These are phyloP conservation scores for Embidobia sp. DNA, from an alignment of 2,888 invertebrate genomes.

Conservation along the genomic window DNA sequence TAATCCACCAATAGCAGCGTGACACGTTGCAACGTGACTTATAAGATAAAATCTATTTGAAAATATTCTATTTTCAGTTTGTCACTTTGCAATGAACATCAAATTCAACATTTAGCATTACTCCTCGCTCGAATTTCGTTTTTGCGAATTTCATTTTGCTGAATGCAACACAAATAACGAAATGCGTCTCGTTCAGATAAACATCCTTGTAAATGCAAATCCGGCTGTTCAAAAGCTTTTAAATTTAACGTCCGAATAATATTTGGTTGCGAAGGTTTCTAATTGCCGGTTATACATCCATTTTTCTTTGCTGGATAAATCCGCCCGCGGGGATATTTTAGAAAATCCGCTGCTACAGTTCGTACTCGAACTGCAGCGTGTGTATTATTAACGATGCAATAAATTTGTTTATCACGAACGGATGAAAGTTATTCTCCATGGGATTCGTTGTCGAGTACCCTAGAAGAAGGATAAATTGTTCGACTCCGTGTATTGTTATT, in stretches of 20 bases:
- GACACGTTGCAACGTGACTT: no score
- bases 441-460: no score
- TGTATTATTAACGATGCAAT: constrained; percentile 8
- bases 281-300: constrained; percentile 24
- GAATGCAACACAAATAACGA: not conserved
- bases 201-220: constrained; percentile 32
- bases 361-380: not conserved
- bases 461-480: no score
- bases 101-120: no score
- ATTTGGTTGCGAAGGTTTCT: constrained; percentile 25
- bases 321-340: constrained; percentile 1
- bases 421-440: constrained; percentile 6
- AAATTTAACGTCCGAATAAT: constrained; percentile 23
- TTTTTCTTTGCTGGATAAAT: constrained; percentile 15
- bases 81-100: no score
- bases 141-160: constrained; percentile 8
- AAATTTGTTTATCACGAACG: constrained; percentile 13
- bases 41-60: no score
- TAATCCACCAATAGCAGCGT: no score
- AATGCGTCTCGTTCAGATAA: constrained; percentile 6
- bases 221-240: constrained; percentile 21
- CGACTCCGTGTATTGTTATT: no score
- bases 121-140: no score
- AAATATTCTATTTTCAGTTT: no score
- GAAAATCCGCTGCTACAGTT: not conserved